Evolutionary conservation across 2,888 invertebrate species (phyloP).

Genomic region (Euzophera pinguis): DNA sequence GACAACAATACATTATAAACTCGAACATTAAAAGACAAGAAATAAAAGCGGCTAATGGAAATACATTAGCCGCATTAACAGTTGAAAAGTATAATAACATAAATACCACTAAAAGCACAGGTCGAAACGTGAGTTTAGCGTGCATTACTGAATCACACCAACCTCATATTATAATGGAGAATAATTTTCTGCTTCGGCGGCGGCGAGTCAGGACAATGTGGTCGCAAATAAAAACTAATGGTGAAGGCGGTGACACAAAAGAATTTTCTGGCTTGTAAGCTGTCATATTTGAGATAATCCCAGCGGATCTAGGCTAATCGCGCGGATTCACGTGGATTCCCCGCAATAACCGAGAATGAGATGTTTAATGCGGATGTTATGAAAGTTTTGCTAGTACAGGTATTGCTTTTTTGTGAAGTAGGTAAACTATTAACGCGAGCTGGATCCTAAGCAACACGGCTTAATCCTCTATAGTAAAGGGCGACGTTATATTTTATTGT

Average conservation of each 20-base stretch:
- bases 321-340: conserved; percentile 36
- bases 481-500: no score
- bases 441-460: no score
- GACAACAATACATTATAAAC: conserved; percentile 6
- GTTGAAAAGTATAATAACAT: conserved; percentile 37
- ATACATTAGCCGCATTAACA: conserved; percentile 26
- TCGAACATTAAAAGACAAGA: background rate
- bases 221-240: conserved; percentile 66
- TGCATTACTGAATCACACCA: conserved; percentile 40
- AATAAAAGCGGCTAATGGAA: conserved; percentile 28
- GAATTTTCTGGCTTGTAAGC: conserved; percentile 21
- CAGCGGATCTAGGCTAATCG: conserved; percentile 52
- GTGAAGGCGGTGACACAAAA: conserved; percentile 46
- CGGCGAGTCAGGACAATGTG: conserved; percentile 48
- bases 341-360: conserved; percentile 39
- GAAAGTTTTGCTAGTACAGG: conserved; percentile 36
- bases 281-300: conserved; percentile 38
- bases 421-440: no score
- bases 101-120: conserved; percentile 37
- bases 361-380: conserved; percentile 28
- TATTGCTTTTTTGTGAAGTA: background rate
- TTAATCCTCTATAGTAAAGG: no score
- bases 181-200: conserved; percentile 54
- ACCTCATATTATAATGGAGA: conserved; percentile 49
- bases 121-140: conserved; percentile 36